These are phyloP conservation scores for Eupithecia subumbrata DNA, from an alignment of 2,888 invertebrate species.

Conservation along the genomic window DNA sequence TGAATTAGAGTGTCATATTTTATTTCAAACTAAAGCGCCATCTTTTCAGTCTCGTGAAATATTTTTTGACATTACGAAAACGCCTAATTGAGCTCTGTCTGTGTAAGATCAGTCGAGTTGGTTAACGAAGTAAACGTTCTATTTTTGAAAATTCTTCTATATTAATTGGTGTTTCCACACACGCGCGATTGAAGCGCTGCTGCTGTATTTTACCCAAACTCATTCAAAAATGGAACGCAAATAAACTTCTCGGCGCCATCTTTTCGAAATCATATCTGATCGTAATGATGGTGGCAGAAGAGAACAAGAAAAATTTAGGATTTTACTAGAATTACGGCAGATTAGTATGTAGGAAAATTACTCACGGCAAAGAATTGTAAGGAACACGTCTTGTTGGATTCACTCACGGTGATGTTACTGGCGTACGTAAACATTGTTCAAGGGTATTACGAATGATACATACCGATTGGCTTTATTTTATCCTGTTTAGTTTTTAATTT, in stretches of 20 bases:
- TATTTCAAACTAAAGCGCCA: too few species aligned
- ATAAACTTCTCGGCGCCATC: not conserved
- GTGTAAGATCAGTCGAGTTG: not conserved
- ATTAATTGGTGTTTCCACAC: not conserved
- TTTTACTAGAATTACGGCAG: not conserved
- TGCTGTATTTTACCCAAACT: not conserved
- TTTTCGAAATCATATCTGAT: not conserved
- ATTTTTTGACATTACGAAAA: too few species aligned
- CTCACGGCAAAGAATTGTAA: slow-evolving; percentile 8
- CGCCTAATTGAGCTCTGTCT: too few species aligned
- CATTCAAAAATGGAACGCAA: slow-evolving; percentile 1
- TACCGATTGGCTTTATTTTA: slow-evolving; percentile 16
- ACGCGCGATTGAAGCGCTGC: not conserved
- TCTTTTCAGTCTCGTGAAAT: too few species aligned
- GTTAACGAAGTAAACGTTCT: not conserved
- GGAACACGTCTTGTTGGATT: slow-evolving; percentile 23
- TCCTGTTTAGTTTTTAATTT: slow-evolving; percentile 10
- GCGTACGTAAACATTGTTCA: slow-evolving; percentile 27
- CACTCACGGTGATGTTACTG: slow-evolving; percentile 22
- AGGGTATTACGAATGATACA: slow-evolving; percentile 19
- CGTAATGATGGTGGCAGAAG: not conserved
- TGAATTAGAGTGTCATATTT: too few species aligned
- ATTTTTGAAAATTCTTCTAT: not conserved
- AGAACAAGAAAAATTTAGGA: not conserved
- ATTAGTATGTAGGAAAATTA: not conserved